Evolutionary conservation across 2,888 invertebrate genomes (phyloP).

Genomic region (Rhorus exstirpatorius): DNA sequence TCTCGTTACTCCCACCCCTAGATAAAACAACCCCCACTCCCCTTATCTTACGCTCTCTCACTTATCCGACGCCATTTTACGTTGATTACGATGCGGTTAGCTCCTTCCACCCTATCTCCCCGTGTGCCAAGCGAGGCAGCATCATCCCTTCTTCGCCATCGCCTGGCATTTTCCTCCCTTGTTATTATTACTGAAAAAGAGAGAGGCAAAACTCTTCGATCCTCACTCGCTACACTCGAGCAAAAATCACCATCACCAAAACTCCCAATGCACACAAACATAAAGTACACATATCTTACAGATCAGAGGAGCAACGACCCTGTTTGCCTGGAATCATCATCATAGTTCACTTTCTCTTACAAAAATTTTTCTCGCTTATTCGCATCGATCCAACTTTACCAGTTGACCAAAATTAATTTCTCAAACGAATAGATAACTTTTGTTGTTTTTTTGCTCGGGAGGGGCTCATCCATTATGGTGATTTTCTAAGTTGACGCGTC

Average conservation of each 20-base stretch:
- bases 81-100: constrained; percentile 84
- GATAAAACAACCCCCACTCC: constrained; percentile 17
- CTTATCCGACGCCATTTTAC: constrained; percentile 83
- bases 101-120: constrained; percentile 78
- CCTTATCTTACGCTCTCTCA: constrained; percentile 50
- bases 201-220: constrained; percentile 39
- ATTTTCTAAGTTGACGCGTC: constrained; percentile 54
- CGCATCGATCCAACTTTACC: too few species aligned
- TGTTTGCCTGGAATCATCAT: background rate
- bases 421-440: too few species aligned
- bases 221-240: constrained; percentile 50
- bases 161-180: constrained; percentile 25
- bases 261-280: background rate
- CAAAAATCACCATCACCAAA: constrained; percentile 56
- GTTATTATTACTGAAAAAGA: constrained; percentile 6
- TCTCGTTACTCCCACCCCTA: constrained; percentile 59
- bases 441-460: too few species aligned
- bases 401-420: constrained; percentile 11
- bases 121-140: constrained; percentile 71
- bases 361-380: background rate
- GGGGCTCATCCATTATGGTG: constrained; percentile 70
- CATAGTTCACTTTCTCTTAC: background rate
- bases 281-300: background rate
- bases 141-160: constrained; percentile 54
- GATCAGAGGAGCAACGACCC: constrained; percentile 21